Conservation (phyloP, 1,140 invertebrate species). For the Potamilus streckersoni region DNA sequence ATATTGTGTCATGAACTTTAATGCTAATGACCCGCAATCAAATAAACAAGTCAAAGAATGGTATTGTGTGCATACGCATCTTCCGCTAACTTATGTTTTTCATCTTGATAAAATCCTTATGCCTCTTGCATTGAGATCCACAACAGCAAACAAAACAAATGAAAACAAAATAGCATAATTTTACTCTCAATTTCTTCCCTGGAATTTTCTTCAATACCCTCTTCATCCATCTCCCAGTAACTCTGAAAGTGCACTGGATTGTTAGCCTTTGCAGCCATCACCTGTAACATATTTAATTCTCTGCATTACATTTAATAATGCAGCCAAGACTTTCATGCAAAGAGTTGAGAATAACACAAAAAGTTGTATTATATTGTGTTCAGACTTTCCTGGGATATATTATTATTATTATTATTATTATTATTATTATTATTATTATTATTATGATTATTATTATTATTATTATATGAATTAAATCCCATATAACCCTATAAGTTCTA, state of each 20-base stretch:
- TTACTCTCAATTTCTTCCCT: conserved; percentile 60
- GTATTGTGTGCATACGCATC: background rate
- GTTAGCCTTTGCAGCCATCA: conserved; percentile 47
- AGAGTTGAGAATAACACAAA: too few relatives aligned
- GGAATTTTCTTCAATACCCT: conserved; percentile 52
- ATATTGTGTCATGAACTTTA: background rate
- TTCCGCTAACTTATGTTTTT: background rate
- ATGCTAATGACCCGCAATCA: background rate
- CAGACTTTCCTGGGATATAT: too few relatives aligned
- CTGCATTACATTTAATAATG: too few relatives aligned
- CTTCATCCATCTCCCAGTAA: conserved; percentile 60
- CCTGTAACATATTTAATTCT: conserved; percentile 33
- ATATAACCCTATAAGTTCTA: too few relatives aligned
- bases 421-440: too few relatives aligned
- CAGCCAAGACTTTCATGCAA: too few relatives aligned
- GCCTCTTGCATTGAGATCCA: background rate
- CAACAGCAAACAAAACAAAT: background rate
- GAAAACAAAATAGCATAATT: background rate
- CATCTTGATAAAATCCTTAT: background rate
- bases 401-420: too few relatives aligned
- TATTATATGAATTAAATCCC: too few relatives aligned
- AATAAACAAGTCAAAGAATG: background rate
- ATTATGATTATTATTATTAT: too few relatives aligned
- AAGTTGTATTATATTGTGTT: too few relatives aligned
- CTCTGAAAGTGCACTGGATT: conserved; percentile 54